Base-by-base conservation (phyloP, 1,140 invertebrate species). In the Agraylea sexmaculata region DNA sequence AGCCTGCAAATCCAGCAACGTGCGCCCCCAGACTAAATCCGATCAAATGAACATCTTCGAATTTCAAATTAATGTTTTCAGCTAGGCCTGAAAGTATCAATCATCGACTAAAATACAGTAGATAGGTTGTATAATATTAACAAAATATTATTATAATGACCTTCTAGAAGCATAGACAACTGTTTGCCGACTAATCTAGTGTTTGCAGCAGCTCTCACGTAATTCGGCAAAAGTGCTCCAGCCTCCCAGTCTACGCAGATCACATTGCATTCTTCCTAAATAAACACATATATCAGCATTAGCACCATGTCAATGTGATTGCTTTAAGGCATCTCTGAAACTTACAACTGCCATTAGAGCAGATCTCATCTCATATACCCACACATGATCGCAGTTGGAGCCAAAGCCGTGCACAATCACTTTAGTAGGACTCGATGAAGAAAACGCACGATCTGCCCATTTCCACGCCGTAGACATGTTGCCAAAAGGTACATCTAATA, bases 341-440 rank as follows among this genome's bases (percentile, higher is more conserved):
- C 77, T 73, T 60, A 85, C 82, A 55, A 87, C 82, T 13, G 81
- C 78, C 77, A 92, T 83, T 1, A 94, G 68, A 8, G 87, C 87
- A 13, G 83, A 80, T 25, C 86, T 73, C 84, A 95, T 92, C 55
- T 92, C 87, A 53, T 87, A 83, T 0, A 94, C 86, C 91, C 91
- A 95, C 7, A 87, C 77, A 46, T 86, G 79, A 13, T 80, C 76
- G 53, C 89, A 92, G 50, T 82, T 84, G 30, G 87, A 88, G 1
- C 89, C 86, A 54, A 95, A 97, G 3, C 92, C 92, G 53, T 97
- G 92, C 0, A 94, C 86, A 42, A 96, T 85, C 16, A 97, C 76
- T 58, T 91, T 87, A 11, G 85, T 84, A 0, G 84, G 80, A n/a
- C 75, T 59, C 3, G 70, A 71, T 8, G 65, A 59, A 51, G 83